phyloP scores from a whole-genome alignment of 2,113 vertebrate genomes.

The Aegithalos caudatus region DNA sequence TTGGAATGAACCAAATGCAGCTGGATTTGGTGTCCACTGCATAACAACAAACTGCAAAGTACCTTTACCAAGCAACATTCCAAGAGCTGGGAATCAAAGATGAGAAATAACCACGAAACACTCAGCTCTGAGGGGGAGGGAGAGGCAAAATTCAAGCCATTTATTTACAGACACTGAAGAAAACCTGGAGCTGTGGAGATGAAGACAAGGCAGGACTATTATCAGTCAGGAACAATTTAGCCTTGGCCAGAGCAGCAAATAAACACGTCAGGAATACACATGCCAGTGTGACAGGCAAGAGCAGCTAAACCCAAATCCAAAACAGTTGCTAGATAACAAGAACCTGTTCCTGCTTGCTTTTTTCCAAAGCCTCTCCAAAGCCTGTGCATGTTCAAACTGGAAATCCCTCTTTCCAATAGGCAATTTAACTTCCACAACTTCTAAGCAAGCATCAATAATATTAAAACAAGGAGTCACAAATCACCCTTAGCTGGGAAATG shows the following conservation, averaged over 20 bases:
- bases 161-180: not conserved
- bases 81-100: not conserved
- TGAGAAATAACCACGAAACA: not conserved
- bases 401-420: not conserved
- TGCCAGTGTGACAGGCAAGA: not conserved
- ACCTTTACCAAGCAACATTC: not conserved
- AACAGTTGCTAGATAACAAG: not conserved
- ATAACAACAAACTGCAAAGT: not conserved
- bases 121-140: not conserved
- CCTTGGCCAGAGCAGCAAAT: not conserved
- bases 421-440: not conserved
- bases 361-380: not conserved
- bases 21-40: not conserved
- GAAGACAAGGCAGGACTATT: not conserved
- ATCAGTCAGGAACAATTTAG: not conserved
- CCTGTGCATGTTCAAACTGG: not conserved
- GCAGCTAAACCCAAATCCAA: not conserved
- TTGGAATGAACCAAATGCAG: not conserved
- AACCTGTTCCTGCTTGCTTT: conserved; percentile 5
- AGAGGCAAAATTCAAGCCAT: not conserved
- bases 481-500: not conserved
- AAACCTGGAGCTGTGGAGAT: not conserved
- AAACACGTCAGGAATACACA: not conserved
- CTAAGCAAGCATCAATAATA: not conserved
- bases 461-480: not conserved